Evolutionary conservation across 35 echinoderm and acorn worm species (phyloP).

Genomic region (Ptychodera flava): DNA sequence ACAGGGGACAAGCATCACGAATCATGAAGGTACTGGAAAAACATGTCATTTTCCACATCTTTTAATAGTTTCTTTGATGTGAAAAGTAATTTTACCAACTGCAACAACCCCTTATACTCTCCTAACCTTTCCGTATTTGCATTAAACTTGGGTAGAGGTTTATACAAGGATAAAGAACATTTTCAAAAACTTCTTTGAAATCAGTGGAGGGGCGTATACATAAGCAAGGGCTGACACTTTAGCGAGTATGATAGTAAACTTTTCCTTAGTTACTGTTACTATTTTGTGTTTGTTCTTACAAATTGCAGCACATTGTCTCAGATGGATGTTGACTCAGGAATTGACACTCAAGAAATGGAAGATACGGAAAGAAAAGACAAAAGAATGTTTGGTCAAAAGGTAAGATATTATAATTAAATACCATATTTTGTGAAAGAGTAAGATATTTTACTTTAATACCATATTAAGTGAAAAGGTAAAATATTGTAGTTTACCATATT

Average conservation of each 20-base stretch:
- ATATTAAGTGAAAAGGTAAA: too few relatives aligned
- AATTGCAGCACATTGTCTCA: slow-evolving; percentile 58
- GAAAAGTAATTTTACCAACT: too few relatives aligned
- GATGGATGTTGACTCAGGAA: slow-evolving; percentile 99
- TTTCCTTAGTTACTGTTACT: neutral
- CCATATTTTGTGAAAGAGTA: slow-evolving; percentile 1
- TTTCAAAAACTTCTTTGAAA: too few relatives aligned
- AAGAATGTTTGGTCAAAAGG: slow-evolving; percentile 55
- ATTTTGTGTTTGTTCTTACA: neutral
- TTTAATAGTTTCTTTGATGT: too few relatives aligned
- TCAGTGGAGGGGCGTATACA: neutral
- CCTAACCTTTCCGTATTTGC: neutral
- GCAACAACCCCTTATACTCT: neutral
- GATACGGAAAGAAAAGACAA: slow-evolving; percentile 48
- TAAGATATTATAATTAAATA: slow-evolving; percentile 27
- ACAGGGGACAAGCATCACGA: too few relatives aligned
- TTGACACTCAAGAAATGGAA: slow-evolving; percentile 85
- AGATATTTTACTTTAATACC: too few relatives aligned
- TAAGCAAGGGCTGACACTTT: neutral
- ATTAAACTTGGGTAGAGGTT: neutral
- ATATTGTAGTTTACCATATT: too few relatives aligned
- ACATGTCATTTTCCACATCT: too few relatives aligned
- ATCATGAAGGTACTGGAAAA: too few relatives aligned
- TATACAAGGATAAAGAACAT: too few relatives aligned
- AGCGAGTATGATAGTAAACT: neutral